phyloP scores from a whole-genome alignment of 2,888 invertebrate genomes.

The Mimachlamys varia region DNA sequence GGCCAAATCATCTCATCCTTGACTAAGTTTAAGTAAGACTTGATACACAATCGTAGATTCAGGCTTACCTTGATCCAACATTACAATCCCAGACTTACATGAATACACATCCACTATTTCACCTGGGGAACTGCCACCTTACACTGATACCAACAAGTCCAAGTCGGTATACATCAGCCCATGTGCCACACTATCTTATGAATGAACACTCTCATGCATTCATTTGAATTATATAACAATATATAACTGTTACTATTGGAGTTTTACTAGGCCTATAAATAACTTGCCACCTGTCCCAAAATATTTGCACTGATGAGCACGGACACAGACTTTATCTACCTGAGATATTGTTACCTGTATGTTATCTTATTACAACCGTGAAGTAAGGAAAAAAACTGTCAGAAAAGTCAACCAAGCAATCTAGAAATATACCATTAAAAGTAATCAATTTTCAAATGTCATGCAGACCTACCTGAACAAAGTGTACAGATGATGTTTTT shows the following conservation, averaged over 20 bases:
- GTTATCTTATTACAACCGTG: conserved; percentile 18
- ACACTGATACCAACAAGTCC: neutral
- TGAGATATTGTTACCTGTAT: neutral
- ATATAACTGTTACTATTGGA: neutral
- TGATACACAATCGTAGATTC: neutral
- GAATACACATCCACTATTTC: neutral
- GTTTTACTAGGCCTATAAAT: neutral
- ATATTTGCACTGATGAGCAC: neutral
- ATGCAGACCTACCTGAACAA: neutral
- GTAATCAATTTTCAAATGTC: conserved; percentile 17
- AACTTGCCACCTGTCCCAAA: conserved; percentile 8
- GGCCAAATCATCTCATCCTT: conserved; percentile 27
- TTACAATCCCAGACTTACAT: no score
- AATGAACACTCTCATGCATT: neutral
- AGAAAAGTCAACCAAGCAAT: neutral
- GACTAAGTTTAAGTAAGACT: neutral
- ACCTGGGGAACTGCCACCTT: neutral
- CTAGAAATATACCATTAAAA: neutral
- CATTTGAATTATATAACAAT: neutral
- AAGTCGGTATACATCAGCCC: neutral
- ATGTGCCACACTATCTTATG: neutral
- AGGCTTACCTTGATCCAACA: neutral
- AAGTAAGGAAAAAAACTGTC: neutral
- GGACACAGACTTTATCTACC: neutral
- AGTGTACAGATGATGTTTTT: neutral